Evolutionary conservation across 2,797 vertebrate genomes (phyloP).

Genomic region (Acanthurus leucopareius): DNA sequence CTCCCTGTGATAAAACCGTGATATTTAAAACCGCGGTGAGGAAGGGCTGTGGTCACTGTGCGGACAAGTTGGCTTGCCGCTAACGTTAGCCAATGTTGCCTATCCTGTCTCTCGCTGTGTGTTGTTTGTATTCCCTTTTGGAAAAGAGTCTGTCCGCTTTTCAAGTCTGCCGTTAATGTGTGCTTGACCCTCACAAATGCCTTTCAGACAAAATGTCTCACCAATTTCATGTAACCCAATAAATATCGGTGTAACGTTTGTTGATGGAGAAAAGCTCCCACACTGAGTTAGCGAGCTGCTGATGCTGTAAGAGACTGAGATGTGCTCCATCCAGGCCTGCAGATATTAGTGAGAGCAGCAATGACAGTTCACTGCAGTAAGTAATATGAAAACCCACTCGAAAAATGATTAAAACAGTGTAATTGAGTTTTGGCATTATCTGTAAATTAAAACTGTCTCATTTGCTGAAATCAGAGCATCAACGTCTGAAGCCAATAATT

Average conservation of each 20-base stretch:
- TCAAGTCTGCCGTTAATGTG: background rate
- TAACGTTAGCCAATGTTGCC: constrained; percentile 32
- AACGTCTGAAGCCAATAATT: background rate
- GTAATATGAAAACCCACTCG: background rate
- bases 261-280: background rate
- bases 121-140: constrained; percentile 28
- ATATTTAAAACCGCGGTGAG: background rate
- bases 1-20: background rate
- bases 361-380: background rate
- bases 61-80: constrained; percentile 44
- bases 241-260: background rate
- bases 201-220: background rate
- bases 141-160: constrained; percentile 2
- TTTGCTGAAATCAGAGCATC: background rate
- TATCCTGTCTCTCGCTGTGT: constrained; percentile 11
- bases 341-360: constrained; percentile 26
- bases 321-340: constrained; percentile 52
- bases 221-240: fast-evolving
- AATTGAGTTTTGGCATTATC: background rate
- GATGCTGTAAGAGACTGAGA: constrained; percentile 15
- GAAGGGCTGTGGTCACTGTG: background rate
- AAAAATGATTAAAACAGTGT: background rate
- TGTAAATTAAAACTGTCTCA: background rate
- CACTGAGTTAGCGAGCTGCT: constrained; percentile 4
- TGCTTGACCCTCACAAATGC: background rate